Percentiles rank a stretch among this genome's conserved stretches.
phyloP scores from a whole-genome alignment of 2,797 vertebrate genomes.

The Decapterus maruadsi region DNA sequence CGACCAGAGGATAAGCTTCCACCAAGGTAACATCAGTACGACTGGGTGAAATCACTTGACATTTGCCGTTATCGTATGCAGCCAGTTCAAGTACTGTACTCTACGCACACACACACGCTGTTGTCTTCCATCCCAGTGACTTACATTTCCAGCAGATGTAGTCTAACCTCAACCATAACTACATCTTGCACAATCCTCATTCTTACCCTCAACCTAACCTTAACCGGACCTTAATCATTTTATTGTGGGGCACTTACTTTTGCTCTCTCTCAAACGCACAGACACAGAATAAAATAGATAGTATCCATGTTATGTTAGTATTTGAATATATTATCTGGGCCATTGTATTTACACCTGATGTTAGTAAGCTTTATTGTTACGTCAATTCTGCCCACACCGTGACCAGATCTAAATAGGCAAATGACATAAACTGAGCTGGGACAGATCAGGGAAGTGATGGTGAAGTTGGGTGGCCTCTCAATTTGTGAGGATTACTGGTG shows the following conservation, averaged over 20 bases:
- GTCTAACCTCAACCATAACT: no score
- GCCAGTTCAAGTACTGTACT: neutral
- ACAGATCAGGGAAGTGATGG: neutral
- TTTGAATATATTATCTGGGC: neutral
- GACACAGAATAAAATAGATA: neutral
- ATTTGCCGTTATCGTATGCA: constrained; percentile 14
- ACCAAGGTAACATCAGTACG: constrained; percentile 83
- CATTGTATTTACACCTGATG: neutral
- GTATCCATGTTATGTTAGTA: neutral
- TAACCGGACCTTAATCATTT: neutral
- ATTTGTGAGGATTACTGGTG: neutral
- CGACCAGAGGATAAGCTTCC: constrained; percentile 82
- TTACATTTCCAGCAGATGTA: no score
- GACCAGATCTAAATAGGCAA: no score
- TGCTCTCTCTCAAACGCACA: neutral
- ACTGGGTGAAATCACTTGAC: constrained; percentile 29
- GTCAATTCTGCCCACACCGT: no score
- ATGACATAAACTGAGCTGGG: neutral
- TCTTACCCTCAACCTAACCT: no score
- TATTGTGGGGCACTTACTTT: neutral
- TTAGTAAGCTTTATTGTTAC: no score
- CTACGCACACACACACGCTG: constrained; percentile 2
- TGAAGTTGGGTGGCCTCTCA: neutral
- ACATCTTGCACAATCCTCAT: no score
- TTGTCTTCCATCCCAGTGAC: no score